Percentiles rank a stretch among this genome's conserved stretches.
Evolutionary conservation across 2,113 vertebrate species (phyloP).

Genomic region (Phainopepla nitens): DNA sequence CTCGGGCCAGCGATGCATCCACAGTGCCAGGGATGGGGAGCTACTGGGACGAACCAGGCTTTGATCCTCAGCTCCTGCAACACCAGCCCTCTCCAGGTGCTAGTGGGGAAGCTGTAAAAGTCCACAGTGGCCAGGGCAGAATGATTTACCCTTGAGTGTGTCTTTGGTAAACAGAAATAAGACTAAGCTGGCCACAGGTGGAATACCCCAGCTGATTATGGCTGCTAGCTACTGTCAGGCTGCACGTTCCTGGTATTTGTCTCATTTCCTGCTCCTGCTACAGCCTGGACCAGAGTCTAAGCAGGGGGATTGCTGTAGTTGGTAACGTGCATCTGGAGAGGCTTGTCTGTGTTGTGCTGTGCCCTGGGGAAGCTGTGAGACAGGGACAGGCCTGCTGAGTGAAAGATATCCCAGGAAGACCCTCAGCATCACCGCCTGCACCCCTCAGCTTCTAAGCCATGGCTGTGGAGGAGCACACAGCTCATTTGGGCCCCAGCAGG

Average conservation of each 20-base stretch:
- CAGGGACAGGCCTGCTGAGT: background rate
- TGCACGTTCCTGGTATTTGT: background rate
- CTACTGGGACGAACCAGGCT: background rate
- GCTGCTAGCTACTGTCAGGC: background rate
- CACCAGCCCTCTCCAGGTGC: background rate
- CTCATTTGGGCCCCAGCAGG: background rate
- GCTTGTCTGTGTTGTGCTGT: rapidly evolving
- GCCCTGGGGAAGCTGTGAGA: background rate
- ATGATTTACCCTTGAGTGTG: background rate
- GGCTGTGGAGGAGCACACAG: background rate
- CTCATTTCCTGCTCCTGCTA: background rate
- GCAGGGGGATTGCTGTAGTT: background rate
- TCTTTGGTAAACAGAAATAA: background rate
- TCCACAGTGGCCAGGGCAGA: background rate
- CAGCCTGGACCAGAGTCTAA: background rate
- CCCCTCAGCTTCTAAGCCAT: background rate
- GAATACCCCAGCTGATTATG: background rate
- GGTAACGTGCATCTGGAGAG: background rate
- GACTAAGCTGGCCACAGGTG: background rate
- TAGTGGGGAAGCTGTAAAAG: background rate
- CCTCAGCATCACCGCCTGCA: background rate
- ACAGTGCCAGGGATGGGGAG: background rate
- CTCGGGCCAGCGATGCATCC: rapidly evolving
- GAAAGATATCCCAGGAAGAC: background rate
- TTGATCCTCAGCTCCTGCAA: background rate